These are phyloP conservation scores for Pachydiplax longipennis DNA, from an alignment of 2,888 invertebrate species.

Conservation along the genomic window DNA sequence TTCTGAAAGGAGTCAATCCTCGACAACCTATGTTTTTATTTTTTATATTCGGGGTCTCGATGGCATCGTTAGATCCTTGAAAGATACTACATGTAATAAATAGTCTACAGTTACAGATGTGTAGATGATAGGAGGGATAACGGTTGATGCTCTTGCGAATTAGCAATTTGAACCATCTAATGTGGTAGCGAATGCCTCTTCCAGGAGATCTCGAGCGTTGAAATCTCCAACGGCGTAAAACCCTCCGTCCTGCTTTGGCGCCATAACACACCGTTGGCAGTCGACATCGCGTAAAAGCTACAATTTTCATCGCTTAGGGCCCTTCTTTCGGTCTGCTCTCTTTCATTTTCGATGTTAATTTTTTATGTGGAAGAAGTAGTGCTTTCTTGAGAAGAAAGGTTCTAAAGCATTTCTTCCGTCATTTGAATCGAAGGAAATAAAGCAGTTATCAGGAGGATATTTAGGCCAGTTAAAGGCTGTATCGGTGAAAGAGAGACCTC, in stretches of 20 bases:
- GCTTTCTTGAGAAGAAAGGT: neutral
- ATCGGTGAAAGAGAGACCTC: neutral
- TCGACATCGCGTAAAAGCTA: neutral
- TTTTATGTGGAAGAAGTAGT: neutral
- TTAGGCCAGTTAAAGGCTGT: neutral
- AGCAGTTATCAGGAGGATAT: neutral
- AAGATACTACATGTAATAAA: neutral
- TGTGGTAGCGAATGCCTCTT: neutral
- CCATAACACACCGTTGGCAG: neutral
- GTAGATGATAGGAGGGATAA: too few species aligned
- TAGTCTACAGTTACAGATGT: neutral
- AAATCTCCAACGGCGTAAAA: neutral
- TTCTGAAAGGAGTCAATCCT: neutral
- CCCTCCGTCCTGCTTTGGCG: neutral
- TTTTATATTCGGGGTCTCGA: neutral
- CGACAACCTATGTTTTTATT: neutral
- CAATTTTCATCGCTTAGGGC: neutral
- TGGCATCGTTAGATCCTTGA: neutral
- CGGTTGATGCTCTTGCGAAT: too few species aligned
- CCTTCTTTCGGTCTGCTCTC: neutral
- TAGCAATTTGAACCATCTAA: neutral
- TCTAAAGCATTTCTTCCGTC: neutral
- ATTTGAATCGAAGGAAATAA: neutral
- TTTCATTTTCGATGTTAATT: neutral
- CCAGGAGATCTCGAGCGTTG: neutral